Conservation (phyloP, 2,888 invertebrate genomes). For the Lacanobia wlatinum region DNA sequence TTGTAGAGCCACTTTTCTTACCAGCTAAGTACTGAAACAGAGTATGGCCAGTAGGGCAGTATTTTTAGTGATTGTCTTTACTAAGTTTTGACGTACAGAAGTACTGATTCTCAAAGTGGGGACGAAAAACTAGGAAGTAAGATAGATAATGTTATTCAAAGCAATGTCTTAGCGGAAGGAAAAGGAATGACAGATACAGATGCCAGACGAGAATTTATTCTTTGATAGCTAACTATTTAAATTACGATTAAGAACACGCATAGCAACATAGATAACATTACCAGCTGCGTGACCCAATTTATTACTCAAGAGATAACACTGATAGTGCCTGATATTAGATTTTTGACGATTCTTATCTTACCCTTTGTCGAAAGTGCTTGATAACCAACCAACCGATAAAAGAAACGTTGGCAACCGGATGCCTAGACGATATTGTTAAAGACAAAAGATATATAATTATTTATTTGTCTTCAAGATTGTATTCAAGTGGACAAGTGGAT, state of each 20-base stretch:
- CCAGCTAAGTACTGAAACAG: background rate
- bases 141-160: background rate
- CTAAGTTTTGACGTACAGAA: background rate
- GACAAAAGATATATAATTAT: background rate
- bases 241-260: constrained; percentile 14
- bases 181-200: background rate
- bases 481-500: background rate
- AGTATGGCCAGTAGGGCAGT: background rate
- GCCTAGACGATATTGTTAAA: background rate
- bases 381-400: constrained; percentile 28
- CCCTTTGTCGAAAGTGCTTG: constrained; percentile 24
- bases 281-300: constrained; percentile 50
- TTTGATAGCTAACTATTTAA: too few relatives aligned
- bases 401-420: constrained; percentile 15
- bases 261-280: constrained; percentile 51
- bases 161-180: background rate
- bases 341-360: constrained; percentile 42
- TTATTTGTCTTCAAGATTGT: background rate
- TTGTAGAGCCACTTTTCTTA: background rate
- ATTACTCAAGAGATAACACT: constrained; percentile 33
- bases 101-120: background rate
- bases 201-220: too few relatives aligned
- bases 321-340: constrained; percentile 19
- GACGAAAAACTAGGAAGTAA: background rate
- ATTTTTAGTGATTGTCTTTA: background rate